Conservation (phyloP, 2,113 vertebrate genomes). For the Psilopogon haemacephalus region DNA sequence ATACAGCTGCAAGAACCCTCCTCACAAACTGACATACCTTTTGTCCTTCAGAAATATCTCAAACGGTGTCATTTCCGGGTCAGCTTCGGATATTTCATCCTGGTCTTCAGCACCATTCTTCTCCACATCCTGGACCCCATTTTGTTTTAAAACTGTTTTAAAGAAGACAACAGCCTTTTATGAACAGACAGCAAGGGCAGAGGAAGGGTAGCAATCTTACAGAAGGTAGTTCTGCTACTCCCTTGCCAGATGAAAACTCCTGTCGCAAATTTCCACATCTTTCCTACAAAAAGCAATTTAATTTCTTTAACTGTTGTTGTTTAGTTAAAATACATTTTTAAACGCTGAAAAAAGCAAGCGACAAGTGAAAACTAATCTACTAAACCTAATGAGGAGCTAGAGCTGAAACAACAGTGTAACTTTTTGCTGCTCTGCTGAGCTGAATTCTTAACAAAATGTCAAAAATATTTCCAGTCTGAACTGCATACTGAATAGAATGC, state of each 20-base stretch:
- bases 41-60: slow-evolving; percentile 92
- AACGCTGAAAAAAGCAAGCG: background rate
- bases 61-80: slow-evolving; percentile 82
- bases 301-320: background rate
- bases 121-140: slow-evolving; percentile 57
- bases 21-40: slow-evolving; percentile 74
- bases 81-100: slow-evolving; percentile 37
- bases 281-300: background rate
- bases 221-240: background rate
- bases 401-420: background rate
- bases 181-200: background rate
- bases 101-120: slow-evolving; percentile 51
- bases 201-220: background rate
- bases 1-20: slow-evolving; percentile 7
- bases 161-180: slow-evolving; percentile 21
- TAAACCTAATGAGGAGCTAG: background rate
- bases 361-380: background rate
- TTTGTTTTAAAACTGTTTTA: slow-evolving; percentile 77
- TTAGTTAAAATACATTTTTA: background rate
- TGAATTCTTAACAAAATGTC: slow-evolving; percentile 25
- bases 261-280: background rate
- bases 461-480: slow-evolving; percentile 22
- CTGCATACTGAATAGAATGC: background rate
- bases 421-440: slow-evolving; percentile 23
- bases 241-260: background rate